A percentile compares a stretch with the other conserved stretches of the same genome.
Evolutionary conservation across 2,888 invertebrate genomes (phyloP).

Genomic region (Cheiracanthium punctorium): DNA sequence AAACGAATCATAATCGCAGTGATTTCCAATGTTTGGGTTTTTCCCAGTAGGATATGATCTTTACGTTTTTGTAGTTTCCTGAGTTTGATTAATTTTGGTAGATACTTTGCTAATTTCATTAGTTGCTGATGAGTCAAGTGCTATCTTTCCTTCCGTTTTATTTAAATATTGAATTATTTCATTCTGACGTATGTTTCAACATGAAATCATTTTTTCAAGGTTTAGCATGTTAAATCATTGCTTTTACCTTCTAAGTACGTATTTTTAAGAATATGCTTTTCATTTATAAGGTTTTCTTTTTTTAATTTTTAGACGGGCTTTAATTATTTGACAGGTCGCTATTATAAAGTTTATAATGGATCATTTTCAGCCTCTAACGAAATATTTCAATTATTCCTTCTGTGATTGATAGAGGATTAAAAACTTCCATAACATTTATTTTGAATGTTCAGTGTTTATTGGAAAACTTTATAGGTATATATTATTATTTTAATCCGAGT

Average conservation of each 20-base stretch:
- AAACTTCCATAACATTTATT: too few relatives aligned
- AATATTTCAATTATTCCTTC: too few relatives aligned
- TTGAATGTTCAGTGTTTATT: too few relatives aligned
- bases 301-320: too few relatives aligned
- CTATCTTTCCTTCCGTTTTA: not conserved
- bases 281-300: too few relatives aligned
- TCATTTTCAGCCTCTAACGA: too few relatives aligned
- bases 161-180: not conserved
- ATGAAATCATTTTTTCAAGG: not conserved
- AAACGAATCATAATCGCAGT: too few relatives aligned
- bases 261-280: not conserved
- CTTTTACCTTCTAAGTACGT: not conserved
- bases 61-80: constrained; percentile 13
- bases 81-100: not conserved
- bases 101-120: not conserved
- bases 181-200: not conserved
- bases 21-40: constrained; percentile 66
- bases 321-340: too few relatives aligned
- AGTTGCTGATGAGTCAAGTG: not conserved
- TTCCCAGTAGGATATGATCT: constrained; percentile 46
- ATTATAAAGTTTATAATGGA: too few relatives aligned
- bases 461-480: too few relatives aligned
- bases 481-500: too few relatives aligned
- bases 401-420: too few relatives aligned
- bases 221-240: not conserved